Evolutionary conservation across 23 tunicate species (phyloP).

Genomic region (Ascidia mentula): DNA sequence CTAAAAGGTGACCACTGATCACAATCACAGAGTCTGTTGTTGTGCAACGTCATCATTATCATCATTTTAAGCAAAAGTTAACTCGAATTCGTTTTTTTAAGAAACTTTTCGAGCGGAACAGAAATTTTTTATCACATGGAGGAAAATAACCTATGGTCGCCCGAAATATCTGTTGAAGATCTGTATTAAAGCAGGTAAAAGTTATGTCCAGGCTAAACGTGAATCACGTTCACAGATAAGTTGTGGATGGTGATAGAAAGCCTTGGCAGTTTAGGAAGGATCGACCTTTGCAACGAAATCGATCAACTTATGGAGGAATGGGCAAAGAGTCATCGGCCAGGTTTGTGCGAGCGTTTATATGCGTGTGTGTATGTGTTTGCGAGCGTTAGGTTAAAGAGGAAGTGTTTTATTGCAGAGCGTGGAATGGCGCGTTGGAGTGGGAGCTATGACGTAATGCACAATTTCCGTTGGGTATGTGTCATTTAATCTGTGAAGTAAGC

Average conservation of each 20-base stretch:
- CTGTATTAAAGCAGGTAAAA: not conserved
- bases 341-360: not conserved
- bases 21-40: not conserved
- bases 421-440: too few relatives aligned
- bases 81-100: too few relatives aligned
- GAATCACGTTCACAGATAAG: not conserved
- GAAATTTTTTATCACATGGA: not conserved
- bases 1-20: not conserved
- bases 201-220: too few relatives aligned
- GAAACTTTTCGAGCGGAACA: not conserved
- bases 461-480: too few relatives aligned
- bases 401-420: too few relatives aligned
- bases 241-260: not conserved
- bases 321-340: not conserved
- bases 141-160: not conserved
- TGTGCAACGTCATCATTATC: too few relatives aligned
- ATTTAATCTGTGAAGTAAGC: too few relatives aligned
- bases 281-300: not conserved
- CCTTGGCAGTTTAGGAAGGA: not conserved
- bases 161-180: not conserved
- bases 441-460: too few relatives aligned
- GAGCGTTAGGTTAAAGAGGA: too few relatives aligned
- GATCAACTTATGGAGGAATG: not conserved
- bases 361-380: too few relatives aligned
- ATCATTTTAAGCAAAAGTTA: too few relatives aligned